Evolutionary conservation across 2,888 invertebrate species (phyloP).

Genomic region (Dynastes tityus): DNA sequence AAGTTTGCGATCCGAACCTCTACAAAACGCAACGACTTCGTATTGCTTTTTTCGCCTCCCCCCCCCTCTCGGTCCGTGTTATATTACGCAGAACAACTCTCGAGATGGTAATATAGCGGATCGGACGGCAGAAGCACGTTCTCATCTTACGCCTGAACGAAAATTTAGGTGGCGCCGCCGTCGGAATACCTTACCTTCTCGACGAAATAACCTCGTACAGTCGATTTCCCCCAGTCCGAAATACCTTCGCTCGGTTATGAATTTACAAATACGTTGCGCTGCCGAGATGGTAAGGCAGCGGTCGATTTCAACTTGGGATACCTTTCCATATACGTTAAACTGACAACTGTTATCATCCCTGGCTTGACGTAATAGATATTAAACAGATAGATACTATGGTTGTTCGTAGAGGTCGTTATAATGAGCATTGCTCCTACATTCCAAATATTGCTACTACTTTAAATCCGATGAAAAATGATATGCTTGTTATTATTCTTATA

Average conservation of each 20-base stretch:
- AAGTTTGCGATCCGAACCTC: constrained; percentile 10
- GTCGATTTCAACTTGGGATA: too few relatives aligned
- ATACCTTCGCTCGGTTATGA: constrained; percentile 16
- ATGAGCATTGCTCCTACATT: too few relatives aligned
- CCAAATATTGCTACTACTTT: too few relatives aligned
- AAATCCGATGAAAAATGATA: too few relatives aligned
- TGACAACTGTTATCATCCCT: too few relatives aligned
- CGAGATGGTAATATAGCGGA: constrained; percentile 32
- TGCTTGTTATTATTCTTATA: too few relatives aligned
- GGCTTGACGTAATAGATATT: too few relatives aligned
- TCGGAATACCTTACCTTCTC: constrained; percentile 2
- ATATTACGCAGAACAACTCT: constrained; percentile 25
- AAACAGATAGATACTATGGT: too few relatives aligned
- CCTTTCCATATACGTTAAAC: too few relatives aligned
- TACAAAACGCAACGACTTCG: constrained; percentile 3
- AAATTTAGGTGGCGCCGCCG: constrained; percentile 2
- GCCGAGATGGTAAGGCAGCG: background rate
- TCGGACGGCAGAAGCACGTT: constrained; percentile 19
- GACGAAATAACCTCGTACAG: background rate
- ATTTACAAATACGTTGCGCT: constrained; percentile 19
- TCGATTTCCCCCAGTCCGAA: background rate
- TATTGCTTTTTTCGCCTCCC: constrained; percentile 10
- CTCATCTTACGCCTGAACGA: constrained; percentile 29
- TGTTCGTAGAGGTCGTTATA: too few relatives aligned
- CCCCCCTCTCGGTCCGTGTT: background rate